A percentile compares a stretch with the other conserved stretches of the same genome.
Conservation (phyloP, 2,888 invertebrate genomes). For the Reticulitermes lucifugus region DNA sequence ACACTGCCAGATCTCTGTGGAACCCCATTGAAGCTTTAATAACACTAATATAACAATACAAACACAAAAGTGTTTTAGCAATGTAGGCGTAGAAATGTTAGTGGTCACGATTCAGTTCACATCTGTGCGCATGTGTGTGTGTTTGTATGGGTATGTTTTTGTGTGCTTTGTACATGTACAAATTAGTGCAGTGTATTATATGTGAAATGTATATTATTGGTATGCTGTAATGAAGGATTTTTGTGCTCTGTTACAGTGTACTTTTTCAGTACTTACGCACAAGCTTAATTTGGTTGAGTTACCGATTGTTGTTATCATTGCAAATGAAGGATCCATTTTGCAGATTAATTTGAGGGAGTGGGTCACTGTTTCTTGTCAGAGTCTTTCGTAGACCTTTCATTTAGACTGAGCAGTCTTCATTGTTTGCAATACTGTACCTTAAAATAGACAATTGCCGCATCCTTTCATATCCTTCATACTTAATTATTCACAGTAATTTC, state of each 20-base stretch:
- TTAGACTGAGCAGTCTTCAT: no score
- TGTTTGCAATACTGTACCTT: no score
- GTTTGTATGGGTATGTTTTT: conserved; percentile 28
- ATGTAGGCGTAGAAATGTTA: conserved; percentile 29
- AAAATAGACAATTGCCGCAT: no score
- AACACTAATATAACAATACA: conserved; percentile 44
- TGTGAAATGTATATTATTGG: not conserved
- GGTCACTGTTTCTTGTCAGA: no score
- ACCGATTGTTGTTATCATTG: conserved; percentile 3
- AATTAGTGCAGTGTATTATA: not conserved
- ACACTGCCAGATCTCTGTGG: conserved; percentile 50
- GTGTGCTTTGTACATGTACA: conserved; percentile 1
- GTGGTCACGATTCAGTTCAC: conserved; percentile 17
- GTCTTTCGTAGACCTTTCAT: no score
- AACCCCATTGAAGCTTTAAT: conserved; percentile 49
- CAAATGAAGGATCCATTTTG: conserved; percentile 12
- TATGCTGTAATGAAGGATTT: conserved; percentile 4
- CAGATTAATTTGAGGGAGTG: no score
- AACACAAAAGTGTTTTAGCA: conserved; percentile 48
- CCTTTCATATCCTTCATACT: no score
- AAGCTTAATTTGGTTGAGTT: conserved; percentile 25
- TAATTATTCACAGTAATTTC: no score
- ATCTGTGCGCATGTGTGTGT: not conserved
- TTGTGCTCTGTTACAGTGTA: conserved; percentile 8
- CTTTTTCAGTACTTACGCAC: conserved; percentile 40